These are phyloP conservation scores for Hozukius guyotensis DNA, from an alignment of 2,797 vertebrate species.

Conservation along the genomic window DNA sequence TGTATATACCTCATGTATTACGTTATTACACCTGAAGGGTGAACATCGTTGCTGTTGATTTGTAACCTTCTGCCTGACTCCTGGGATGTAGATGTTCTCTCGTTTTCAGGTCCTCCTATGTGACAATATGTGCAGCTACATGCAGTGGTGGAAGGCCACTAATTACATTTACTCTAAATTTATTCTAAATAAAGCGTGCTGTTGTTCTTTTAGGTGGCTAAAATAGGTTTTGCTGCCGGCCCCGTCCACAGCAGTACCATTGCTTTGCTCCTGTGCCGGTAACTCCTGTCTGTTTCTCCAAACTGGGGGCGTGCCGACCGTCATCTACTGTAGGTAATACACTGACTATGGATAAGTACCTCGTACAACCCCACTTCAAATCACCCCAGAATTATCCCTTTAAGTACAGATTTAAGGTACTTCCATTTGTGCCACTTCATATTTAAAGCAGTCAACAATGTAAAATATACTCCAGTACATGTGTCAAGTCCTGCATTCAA, in stretches of 20 bases:
- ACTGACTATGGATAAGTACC: no score
- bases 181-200: no score
- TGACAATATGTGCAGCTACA: neutral
- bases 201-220: no score
- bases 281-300: no score
- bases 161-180: neutral
- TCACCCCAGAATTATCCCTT: no score
- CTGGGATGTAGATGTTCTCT: neutral
- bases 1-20: slow-evolving; percentile 18
- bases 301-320: no score
- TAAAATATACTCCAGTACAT: neutral
- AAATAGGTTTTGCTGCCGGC: no score
- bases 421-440: neutral
- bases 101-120: neutral
- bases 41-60: slow-evolving; percentile 9
- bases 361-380: no score
- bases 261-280: no score
- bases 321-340: no score
- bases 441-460: neutral
- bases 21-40: neutral
- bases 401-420: neutral
- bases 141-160: neutral
- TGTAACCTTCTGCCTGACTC: neutral
- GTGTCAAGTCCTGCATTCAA: neutral
- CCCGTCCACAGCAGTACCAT: no score